Percentiles rank a stretch among this genome's conserved stretches.
These are phyloP conservation scores for Sarotherodon lohbergeri DNA, from an alignment of 2,113 vertebrate species.

Conservation along the genomic window DNA sequence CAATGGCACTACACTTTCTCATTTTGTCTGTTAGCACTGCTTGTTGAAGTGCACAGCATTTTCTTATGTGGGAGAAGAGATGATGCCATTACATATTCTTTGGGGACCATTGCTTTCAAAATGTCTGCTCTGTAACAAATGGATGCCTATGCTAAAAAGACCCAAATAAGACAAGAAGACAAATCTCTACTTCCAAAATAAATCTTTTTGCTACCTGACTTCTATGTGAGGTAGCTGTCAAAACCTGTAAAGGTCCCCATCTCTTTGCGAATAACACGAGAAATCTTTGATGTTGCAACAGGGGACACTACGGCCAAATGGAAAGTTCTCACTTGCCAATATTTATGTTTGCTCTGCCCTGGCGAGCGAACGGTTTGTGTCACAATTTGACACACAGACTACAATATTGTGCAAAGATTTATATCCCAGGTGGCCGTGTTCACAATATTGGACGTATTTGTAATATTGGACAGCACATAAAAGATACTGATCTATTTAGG, in stretches of 20 bases:
- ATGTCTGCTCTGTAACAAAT: conserved; percentile 19
- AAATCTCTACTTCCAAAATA: neutral
- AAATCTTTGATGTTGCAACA: conserved; percentile 2
- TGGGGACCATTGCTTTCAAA: conserved; percentile 18
- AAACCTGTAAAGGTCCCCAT: neutral
- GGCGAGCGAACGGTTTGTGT: conserved; percentile 6
- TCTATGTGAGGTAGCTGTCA: conserved; percentile 13
- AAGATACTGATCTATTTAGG: conserved; percentile 51
- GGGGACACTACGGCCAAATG: neutral
- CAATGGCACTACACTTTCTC: neutral
- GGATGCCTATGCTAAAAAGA: neutral
- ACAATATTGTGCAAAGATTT: conserved; percentile 28
- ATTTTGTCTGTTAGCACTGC: neutral
- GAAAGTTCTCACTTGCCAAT: conserved; percentile 27
- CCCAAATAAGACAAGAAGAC: neutral
- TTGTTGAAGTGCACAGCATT: neutral
- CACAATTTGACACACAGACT: neutral
- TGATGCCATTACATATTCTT: conserved; percentile 30
- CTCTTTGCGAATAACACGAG: neutral
- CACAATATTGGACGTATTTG: conserved; percentile 41
- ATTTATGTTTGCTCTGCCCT: conserved; percentile 12
- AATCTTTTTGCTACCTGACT: conserved; percentile 6
- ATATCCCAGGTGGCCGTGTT: conserved; percentile 35
- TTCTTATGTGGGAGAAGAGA: neutral
- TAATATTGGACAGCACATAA: conserved; percentile 46